Conservation (phyloP, 2,797 vertebrate genomes). For the Spea hammondii region DNA sequence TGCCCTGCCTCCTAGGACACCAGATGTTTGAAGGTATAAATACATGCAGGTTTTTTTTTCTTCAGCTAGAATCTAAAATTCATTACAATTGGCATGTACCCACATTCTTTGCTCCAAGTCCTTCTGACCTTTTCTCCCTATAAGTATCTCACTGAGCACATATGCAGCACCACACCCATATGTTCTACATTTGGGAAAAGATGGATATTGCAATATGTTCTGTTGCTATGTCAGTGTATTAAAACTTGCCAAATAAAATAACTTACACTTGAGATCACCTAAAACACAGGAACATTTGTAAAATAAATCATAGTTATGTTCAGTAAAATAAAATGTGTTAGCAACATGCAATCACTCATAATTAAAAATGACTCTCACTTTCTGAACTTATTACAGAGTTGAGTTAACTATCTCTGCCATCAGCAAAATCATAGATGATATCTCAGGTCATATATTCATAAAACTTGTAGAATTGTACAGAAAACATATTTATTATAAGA, state of each 20-base stretch:
- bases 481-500: no score
- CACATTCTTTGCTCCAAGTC: conserved; percentile 5
- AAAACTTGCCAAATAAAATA: conserved; percentile 46
- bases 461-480: no score
- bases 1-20: no score
- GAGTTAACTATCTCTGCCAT: conserved; percentile 31
- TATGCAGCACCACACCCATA: conserved; percentile 25
- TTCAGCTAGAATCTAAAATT: no score
- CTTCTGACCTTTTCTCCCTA: conserved; percentile 23
- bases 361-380: conserved; percentile 17
- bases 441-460: conserved; percentile 12
- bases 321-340: conserved; percentile 38
- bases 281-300: conserved; percentile 44
- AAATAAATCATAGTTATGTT: conserved; percentile 48
- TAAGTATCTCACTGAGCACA: conserved; percentile 9
- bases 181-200: conserved; percentile 26
- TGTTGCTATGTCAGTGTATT: conserved; percentile 39
- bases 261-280: conserved; percentile 40
- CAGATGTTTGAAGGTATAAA: no score
- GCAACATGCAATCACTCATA: conserved; percentile 32
- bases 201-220: conserved; percentile 31
- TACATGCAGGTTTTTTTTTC: no score
- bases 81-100: not conserved
- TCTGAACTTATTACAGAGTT: conserved; percentile 22
- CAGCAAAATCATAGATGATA: conserved; percentile 4